Conservation (phyloP, 2,113 vertebrate genomes). For the Agapornis roseicollis region DNA sequence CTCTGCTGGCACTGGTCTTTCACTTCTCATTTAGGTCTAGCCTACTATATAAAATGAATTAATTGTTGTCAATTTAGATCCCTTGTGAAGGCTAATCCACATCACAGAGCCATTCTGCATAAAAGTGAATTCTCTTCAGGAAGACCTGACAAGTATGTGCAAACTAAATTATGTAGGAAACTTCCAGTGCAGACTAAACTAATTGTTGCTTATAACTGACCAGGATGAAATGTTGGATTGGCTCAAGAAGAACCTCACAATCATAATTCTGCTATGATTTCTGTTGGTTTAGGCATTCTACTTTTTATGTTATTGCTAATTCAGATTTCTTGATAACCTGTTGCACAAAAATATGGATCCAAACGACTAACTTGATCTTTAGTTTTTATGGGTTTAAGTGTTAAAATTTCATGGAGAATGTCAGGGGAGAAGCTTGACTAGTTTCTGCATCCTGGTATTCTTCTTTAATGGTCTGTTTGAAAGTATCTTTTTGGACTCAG, state of each 20-base stretch:
- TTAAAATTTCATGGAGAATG: not conserved
- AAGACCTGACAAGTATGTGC: not conserved
- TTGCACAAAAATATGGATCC: not conserved
- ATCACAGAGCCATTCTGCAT: slow-evolving; percentile 27
- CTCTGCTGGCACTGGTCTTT: slow-evolving; percentile 51
- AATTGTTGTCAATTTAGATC: slow-evolving; percentile 52
- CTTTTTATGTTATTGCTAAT: not conserved
- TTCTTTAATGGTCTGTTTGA: not conserved
- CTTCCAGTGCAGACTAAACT: not conserved
- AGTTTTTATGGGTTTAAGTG: not conserved
- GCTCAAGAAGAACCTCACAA: not conserved
- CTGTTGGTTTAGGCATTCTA: not conserved
- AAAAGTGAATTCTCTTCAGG: slow-evolving; percentile 37
- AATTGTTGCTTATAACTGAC: not conserved
- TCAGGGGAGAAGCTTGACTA: not conserved
- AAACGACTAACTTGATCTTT: not conserved
- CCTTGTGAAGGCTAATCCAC: slow-evolving; percentile 51
- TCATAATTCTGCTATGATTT: not conserved
- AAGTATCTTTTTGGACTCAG: not conserved
- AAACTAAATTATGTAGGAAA: slow-evolving; percentile 15
- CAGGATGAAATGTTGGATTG: not conserved
- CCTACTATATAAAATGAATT: slow-evolving; percentile 38
- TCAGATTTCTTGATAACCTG: not conserved
- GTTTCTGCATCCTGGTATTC: not conserved
- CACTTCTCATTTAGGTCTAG: slow-evolving; percentile 59